Evolutionary conservation across 2,888 invertebrate genomes (phyloP), one percentile per base, ranked within the genome.

Genomic region (Lithophane leautieri): DNA sequence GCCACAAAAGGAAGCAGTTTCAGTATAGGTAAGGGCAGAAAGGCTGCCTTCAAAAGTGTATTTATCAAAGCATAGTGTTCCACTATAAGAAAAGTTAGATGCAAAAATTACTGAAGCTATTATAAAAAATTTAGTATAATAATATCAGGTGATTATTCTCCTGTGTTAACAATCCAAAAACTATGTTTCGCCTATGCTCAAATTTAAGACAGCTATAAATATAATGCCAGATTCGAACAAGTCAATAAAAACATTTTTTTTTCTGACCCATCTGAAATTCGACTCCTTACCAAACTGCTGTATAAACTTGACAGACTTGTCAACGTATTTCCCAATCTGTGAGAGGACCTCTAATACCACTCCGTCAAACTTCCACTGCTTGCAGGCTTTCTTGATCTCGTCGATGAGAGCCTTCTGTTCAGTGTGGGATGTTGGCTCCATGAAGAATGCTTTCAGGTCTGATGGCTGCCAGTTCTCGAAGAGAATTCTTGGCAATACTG

Each of bases 331-430:
- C 67, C 96, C 96, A 70, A 96, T 94, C 86, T 96, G 98, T 28
- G 98, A 98, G 97, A 99, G 98, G 70, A 99, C 97, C 95, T 99
- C 99, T 7, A 99, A 92, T 0, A 99, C 99, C 56, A 98, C 97
- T 1, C 99, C 99, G 94, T 98, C 98, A 94, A 99, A 99, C 83
- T 97, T 97, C 94, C 98, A 97, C 78, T 97, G 97, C 96, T 98
- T 97, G 81, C 98, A 97, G 22, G 97, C 96, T 80, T 98, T 97
- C 56, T 97, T 96, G 0, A 99, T 97, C 67, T 97, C 96, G 56
- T 97, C 96, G 34, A 97, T 97, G 22, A 99, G 96, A 70, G 97
- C 97, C 71, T 97, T 96, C 83, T 97, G 97, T 89, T 97, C 98
- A 0, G 97, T 97, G 83, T 97, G 97, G 9, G 97, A 96, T 61